Conservation (phyloP, 92 coral and sea anemone species). For the Epizoanthus scotinus region DNA sequence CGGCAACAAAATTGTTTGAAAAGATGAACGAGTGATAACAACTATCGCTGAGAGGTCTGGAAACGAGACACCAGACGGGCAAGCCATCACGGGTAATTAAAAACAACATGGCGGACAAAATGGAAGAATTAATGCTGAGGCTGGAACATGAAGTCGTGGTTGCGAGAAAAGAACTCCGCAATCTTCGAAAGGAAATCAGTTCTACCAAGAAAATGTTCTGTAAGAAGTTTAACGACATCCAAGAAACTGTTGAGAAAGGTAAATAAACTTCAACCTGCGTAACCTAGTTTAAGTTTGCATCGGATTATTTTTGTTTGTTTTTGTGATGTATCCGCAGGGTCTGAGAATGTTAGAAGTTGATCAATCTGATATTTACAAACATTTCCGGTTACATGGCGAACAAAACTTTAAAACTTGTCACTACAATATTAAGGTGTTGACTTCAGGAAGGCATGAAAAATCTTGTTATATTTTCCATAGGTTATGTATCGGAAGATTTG, state of each 20-base stretch:
- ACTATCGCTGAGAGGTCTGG: constrained; percentile 23
- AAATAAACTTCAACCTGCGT: background rate
- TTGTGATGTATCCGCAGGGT: too few species aligned
- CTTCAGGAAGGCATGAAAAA: background rate
- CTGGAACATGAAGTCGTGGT: constrained; percentile 50
- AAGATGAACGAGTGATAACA: too few species aligned
- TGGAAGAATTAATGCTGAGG: constrained; percentile 24
- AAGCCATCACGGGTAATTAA: constrained; percentile 19
- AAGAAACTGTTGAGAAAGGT: constrained; percentile 49
- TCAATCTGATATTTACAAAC: constrained; percentile 2
- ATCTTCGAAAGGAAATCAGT: constrained; percentile 59
- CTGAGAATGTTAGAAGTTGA: constrained; percentile 8
- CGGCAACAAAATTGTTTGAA: too few species aligned
- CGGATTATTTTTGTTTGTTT: constrained; percentile 2
- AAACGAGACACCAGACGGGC: constrained; percentile 15
- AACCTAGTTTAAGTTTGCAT: background rate
- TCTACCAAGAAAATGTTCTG: constrained; percentile 50
- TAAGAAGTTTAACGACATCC: constrained; percentile 53
- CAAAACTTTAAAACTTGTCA: background rate
- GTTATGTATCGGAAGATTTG: constrained; percentile 1
- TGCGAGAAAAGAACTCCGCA: constrained; percentile 66
- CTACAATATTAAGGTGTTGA: background rate
- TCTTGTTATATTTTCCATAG: background rate
- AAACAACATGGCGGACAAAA: constrained; percentile 39
- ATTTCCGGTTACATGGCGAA: constrained; percentile 36